Conservation (phyloP, 2,797 vertebrate genomes). For the Enteromius trimaculatus region DNA sequence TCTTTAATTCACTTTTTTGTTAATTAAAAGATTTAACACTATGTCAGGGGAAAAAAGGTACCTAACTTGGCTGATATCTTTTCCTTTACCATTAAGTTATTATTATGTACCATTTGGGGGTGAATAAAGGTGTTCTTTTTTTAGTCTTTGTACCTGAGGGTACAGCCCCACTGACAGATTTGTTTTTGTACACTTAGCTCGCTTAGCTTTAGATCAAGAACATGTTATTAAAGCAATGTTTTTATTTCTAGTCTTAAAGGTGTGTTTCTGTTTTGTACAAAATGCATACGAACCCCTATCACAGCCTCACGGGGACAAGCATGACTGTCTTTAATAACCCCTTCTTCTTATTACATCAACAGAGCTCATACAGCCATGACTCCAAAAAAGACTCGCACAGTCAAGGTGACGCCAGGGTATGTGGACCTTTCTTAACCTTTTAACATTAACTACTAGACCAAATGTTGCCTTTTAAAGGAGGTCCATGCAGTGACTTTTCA, state of each 20-base stretch:
- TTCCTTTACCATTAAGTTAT: not conserved
- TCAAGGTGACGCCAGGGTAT: constrained; percentile 77
- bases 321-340: constrained; percentile 70
- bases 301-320: constrained; percentile 33
- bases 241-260: not conserved
- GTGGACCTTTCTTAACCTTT: constrained; percentile 64
- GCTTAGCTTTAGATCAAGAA: not conserved
- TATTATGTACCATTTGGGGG: not conserved
- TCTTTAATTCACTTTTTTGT: not conserved
- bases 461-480: constrained; percentile 25
- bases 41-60: not conserved
- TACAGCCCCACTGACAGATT: not conserved
- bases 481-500: constrained; percentile 31
- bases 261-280: not conserved
- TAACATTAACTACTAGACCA: constrained; percentile 29
- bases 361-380: constrained; percentile 71
- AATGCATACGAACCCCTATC: not conserved
- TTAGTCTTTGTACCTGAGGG: not conserved
- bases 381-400: constrained; percentile 75
- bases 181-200: not conserved
- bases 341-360: constrained; percentile 70
- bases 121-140: not conserved
- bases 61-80: not conserved
- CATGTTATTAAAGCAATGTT: not conserved
- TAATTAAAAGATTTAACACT: not conserved